Percentiles rank a stretch among this genome's conserved stretches.
Conservation (phyloP, 2,888 invertebrate species). For the Trisateles emortualis region DNA sequence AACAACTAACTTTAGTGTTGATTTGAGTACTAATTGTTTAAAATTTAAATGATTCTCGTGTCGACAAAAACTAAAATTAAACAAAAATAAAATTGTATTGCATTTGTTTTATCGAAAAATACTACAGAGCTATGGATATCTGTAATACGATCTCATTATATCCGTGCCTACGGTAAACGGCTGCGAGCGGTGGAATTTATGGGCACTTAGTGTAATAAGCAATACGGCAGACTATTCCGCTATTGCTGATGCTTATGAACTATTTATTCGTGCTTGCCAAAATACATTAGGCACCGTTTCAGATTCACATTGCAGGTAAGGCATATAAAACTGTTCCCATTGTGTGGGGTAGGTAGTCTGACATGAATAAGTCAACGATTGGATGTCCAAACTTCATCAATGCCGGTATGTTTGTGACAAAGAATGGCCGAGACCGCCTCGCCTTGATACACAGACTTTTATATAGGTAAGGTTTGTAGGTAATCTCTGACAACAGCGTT, state of each 20-base stretch:
- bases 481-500: slow-evolving; percentile 60
- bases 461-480: slow-evolving; percentile 40
- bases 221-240: slow-evolving; percentile 30
- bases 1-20: slow-evolving; percentile 15
- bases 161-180: slow-evolving; percentile 38
- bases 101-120: slow-evolving; percentile 43
- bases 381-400: slow-evolving; percentile 45
- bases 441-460: slow-evolving; percentile 44
- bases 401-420: slow-evolving; percentile 42
- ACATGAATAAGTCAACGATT: slow-evolving; percentile 41
- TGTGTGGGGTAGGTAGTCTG: slow-evolving; percentile 17
- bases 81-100: slow-evolving; percentile 30
- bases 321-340: slow-evolving; percentile 39
- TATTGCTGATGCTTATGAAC: slow-evolving; percentile 22
- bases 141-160: slow-evolving; percentile 41
- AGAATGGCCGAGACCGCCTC: slow-evolving; percentile 30
- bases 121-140: slow-evolving; percentile 29
- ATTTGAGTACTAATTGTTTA: slow-evolving; percentile 2
- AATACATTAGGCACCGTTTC: slow-evolving; percentile 26
- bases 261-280: slow-evolving; percentile 24
- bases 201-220: slow-evolving; percentile 52
- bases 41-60: slow-evolving; percentile 16
- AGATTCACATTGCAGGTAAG: slow-evolving; percentile 7
- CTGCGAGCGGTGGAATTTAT: slow-evolving; percentile 50
- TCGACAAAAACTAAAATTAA: slow-evolving; percentile 13